phyloP scores from a whole-genome alignment of 2,888 invertebrate species.

The Drosophila colorata region DNA sequence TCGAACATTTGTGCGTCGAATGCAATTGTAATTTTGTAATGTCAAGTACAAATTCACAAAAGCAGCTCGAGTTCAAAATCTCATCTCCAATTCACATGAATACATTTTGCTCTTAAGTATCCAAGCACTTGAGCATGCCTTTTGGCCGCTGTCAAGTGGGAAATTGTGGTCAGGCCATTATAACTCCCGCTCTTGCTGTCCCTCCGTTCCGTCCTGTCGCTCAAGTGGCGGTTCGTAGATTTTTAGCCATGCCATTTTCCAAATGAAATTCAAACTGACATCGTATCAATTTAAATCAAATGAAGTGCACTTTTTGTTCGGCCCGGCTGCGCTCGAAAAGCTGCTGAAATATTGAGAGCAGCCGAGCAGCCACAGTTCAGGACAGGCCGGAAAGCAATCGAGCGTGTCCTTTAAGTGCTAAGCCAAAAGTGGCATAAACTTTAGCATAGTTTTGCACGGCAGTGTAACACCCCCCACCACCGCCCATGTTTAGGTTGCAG shows the following conservation, averaged over 20 bases:
- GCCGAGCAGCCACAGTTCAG: conserved; percentile 22
- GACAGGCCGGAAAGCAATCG: conserved; percentile 63
- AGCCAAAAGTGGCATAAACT: conserved; percentile 56
- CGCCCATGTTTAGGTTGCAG: conserved; percentile 21
- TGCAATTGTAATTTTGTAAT: conserved; percentile 63
- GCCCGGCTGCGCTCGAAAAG: conserved; percentile 42
- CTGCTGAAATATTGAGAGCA: conserved; percentile 55
- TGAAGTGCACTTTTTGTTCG: conserved; percentile 74
- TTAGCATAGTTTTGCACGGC: conserved; percentile 68
- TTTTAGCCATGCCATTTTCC: conserved; percentile 64
- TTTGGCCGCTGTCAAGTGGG: conserved; percentile 74
- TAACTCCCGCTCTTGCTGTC: conserved; percentile 50
- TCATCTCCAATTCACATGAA: conserved; percentile 66
- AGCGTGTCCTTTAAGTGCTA: conserved; percentile 67
- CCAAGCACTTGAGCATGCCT: conserved; percentile 78
- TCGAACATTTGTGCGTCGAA: conserved; percentile 15
- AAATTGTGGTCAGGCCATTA: conserved; percentile 80
- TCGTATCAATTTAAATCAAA: conserved; percentile 81
- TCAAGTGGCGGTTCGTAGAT: conserved; percentile 53
- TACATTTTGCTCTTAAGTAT: conserved; percentile 70
- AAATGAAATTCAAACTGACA: conserved; percentile 76
- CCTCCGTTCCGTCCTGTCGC: conserved; percentile 11
- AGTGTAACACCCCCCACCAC: neutral
- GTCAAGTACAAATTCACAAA: conserved; percentile 43
- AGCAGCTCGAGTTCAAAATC: conserved; percentile 37